Base-by-base conservation (phyloP, 2,797 vertebrate species). In the Telmatherina bonti region DNA sequence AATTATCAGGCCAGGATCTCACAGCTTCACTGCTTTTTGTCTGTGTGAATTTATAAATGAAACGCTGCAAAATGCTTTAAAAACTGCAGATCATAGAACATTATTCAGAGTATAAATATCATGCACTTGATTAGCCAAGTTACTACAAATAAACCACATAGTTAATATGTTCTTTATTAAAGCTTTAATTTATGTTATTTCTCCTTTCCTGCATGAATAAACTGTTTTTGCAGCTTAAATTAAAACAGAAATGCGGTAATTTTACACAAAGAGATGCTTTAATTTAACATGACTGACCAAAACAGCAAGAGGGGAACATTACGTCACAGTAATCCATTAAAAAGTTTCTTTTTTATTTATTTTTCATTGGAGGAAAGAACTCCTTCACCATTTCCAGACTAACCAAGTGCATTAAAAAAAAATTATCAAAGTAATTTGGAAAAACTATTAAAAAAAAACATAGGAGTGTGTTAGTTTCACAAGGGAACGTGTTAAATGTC, bases 391-490 rank as follows among this genome's bases (percentile, higher is more conserved):
- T 1, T n/a, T 49, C 54, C 0, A 1, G 5, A 7, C 15, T 49
- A 12, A 5, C 13, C 24, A 3, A n/a, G n/a, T n/a, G n/a, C n/a
- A n/a, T n/a, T n/a, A n/a, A n/a, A n/a, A n/a, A n/a, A n/a, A n/a
- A n/a, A n/a, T n/a, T n/a, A n/a, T 6, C 2, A 29, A 54, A 29
- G 41, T 29, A 27, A 54, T 61, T 55, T 45, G 45, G 45, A 72
- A 67, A 70, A 57, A 45, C 36, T 18, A 58, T 20, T 43, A 47
- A n/a, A 51, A 0, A 22, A 3, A 7, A 62, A 30, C 24, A 1
- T 55, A 61, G 45, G 35, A n/a, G 24, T 57, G 24, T 38, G 6
- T 58, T 41, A 5, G 16, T 63, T 67, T 79, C n/a, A 71, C 7
- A 1, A 22, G 22, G 35, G 16, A 31, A 54, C 67, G 61, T 68